Percentiles rank a stretch among this genome's conserved stretches.
Conservation (phyloP, 37 sponge, comb jelly and placozoan species). For the Mnemiopsis leidyi region DNA sequence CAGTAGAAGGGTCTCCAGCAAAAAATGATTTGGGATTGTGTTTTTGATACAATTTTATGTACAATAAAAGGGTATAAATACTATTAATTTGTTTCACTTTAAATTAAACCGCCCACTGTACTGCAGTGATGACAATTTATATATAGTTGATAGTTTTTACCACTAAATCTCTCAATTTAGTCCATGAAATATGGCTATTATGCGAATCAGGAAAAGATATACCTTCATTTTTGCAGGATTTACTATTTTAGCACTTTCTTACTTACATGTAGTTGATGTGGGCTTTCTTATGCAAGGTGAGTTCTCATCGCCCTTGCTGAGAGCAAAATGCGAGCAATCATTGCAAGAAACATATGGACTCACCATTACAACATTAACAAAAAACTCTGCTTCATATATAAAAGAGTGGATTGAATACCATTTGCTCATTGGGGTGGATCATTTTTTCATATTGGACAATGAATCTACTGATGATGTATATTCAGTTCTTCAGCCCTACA, state of each 20-base stretch:
- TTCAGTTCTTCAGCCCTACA: neutral
- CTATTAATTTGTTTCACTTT: no score
- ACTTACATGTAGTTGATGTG: neutral
- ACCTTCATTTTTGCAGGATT: neutral
- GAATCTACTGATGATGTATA: neutral
- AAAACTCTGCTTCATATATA: slow-evolving; percentile 47
- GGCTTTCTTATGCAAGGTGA: neutral
- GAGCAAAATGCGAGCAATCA: neutral
- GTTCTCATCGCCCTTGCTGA: neutral
- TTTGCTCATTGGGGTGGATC: neutral
- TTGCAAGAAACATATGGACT: neutral
- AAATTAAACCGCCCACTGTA: no score
- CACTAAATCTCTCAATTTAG: no score
- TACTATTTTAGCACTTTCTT: neutral
- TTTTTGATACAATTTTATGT: no score
- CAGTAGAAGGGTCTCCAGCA: no score
- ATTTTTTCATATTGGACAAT: slow-evolving; percentile 25
- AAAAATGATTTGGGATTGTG: no score
- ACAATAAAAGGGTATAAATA: no score
- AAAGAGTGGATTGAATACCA: slow-evolving; percentile 41
- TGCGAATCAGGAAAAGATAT: neutral
- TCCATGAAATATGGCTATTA: neutral
- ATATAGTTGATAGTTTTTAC: no score
- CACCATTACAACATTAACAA: neutral
- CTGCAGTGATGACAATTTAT: no score